Conservation (phyloP, 2,113 vertebrate genomes). For the Callipepla squamata region DNA sequence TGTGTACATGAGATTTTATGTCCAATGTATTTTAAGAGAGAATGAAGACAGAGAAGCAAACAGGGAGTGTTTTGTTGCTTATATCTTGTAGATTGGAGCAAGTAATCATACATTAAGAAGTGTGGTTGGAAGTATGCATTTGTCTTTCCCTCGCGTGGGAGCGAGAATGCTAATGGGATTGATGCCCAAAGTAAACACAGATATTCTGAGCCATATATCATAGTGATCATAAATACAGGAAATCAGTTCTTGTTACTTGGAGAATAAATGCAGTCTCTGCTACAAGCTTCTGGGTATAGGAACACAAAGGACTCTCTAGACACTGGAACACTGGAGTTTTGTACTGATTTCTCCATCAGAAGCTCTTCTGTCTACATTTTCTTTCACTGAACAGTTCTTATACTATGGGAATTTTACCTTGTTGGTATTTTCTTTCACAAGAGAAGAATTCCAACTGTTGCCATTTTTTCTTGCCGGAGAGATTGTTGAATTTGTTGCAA, state of each 20-base stretch:
- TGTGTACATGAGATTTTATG: neutral
- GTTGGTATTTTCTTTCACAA: neutral
- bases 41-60: neutral
- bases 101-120: neutral
- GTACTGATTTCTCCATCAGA: accelerated
- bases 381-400: neutral
- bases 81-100: neutral
- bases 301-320: neutral
- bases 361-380: neutral
- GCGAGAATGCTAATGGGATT: neutral
- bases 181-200: neutral
- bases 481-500: neutral
- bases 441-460: neutral
- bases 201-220: neutral
- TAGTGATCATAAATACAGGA: neutral
- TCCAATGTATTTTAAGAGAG: neutral
- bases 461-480: neutral
- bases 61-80: neutral
- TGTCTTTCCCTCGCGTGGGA: neutral
- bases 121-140: neutral
- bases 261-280: neutral
- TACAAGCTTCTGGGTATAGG: neutral
- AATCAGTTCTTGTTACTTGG: neutral
- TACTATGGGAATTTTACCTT: neutral
- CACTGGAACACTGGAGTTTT: neutral